Conservation (phyloP, 1,140 invertebrate species). For the Heliconius eleuchia region DNA sequence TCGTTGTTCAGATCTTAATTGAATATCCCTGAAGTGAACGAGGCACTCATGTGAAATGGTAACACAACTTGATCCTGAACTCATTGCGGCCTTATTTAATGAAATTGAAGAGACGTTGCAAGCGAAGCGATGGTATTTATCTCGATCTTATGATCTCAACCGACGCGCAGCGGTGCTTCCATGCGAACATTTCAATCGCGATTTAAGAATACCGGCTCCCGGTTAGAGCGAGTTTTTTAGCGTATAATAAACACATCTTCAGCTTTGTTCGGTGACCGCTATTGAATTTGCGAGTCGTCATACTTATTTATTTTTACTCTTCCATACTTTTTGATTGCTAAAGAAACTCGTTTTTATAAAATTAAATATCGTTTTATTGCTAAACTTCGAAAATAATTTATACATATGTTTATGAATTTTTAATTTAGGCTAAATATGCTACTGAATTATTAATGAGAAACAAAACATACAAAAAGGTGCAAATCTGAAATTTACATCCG, state of each 20-base stretch:
- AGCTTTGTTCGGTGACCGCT: conserved; percentile 25
- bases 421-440: background rate
- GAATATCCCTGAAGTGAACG: conserved; percentile 61
- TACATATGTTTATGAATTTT: background rate
- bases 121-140: conserved; percentile 55
- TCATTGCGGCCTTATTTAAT: conserved; percentile 51
- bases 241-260: conserved; percentile 46
- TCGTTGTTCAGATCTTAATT: conserved; percentile 65
- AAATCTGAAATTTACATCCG: conserved; percentile 47
- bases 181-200: conserved; percentile 68
- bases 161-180: conserved; percentile 41
- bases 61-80: conserved; percentile 50
- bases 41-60: conserved; percentile 56
- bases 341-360: background rate
- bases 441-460: conserved; percentile 1
- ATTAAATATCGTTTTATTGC: background rate
- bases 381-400: background rate
- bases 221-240: conserved; percentile 48
- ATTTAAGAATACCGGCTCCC: conserved; percentile 60
- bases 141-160: conserved; percentile 51
- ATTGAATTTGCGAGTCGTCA: conserved; percentile 14
- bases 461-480: background rate
- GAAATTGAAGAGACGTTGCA: conserved; percentile 59
- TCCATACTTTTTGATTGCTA: background rate
- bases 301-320: conserved; percentile 5